Conservation (phyloP, 92 coral and sea anemone species). For the Palythoa heliodiscus region DNA sequence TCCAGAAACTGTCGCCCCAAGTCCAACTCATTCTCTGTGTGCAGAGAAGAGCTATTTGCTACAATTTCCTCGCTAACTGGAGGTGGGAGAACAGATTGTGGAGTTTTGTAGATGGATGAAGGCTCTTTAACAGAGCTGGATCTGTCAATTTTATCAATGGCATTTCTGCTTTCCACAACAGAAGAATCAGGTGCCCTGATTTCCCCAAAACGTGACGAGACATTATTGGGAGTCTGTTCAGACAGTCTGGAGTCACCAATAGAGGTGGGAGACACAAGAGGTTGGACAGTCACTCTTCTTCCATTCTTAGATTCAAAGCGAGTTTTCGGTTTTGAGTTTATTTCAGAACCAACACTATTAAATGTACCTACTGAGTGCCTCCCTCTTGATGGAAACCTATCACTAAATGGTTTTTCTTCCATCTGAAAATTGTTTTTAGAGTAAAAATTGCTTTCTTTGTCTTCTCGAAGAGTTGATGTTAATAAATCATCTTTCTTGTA, state of each 20-base stretch:
- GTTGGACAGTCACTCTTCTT: constrained; percentile 11
- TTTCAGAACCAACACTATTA: background rate
- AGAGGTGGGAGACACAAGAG: background rate
- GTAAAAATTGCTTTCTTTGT: background rate
- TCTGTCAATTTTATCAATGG: background rate
- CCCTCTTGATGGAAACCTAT: background rate
- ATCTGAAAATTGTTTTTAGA: background rate
- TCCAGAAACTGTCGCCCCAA: constrained; percentile 15
- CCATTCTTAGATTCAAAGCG: background rate
- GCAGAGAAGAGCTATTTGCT: background rate
- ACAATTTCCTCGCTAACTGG: constrained; percentile 32
- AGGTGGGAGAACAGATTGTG: background rate
- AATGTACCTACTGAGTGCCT: constrained; percentile 35
- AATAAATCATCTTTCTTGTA: background rate
- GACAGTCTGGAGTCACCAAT: background rate
- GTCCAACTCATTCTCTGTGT: background rate
- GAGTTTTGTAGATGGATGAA: background rate
- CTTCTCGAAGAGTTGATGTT: constrained; percentile 6
- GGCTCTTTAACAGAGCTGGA: background rate
- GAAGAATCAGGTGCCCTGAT: background rate
- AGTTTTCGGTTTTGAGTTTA: background rate
- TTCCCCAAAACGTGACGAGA: background rate
- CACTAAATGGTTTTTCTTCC: background rate
- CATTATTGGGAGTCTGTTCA: background rate
- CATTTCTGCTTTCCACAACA: background rate